Percentiles rank a stretch among this genome's conserved stretches.
phyloP scores from a whole-genome alignment of 1,140 invertebrate species.

The Drosophila takahashii region DNA sequence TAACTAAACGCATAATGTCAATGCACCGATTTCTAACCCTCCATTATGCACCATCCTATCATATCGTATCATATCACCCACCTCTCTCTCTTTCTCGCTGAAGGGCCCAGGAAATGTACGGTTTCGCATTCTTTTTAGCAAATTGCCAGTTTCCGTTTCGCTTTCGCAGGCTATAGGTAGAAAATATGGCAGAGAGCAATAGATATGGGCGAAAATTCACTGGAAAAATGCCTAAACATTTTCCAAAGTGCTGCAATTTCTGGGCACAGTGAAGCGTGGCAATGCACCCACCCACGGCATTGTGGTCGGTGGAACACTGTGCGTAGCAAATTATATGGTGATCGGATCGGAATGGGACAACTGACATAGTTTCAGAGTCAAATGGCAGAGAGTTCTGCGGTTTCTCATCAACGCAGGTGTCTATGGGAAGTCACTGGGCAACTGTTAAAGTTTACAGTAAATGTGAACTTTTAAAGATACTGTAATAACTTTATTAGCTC shows the following conservation, averaged over 20 bases:
- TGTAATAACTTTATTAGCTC: not conserved
- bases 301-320: slow-evolving; percentile 31
- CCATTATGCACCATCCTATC: not conserved
- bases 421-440: not conserved
- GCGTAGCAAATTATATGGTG: slow-evolving; percentile 50
- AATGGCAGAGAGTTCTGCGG: slow-evolving; percentile 22
- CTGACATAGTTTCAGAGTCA: slow-evolving; percentile 36
- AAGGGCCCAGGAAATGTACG: not conserved
- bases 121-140: slow-evolving; percentile 56
- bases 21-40: slow-evolving; percentile 51
- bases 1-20: slow-evolving; percentile 82
- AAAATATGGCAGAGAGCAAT: slow-evolving; percentile 28
- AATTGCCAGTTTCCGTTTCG: slow-evolving; percentile 80
- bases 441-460: not conserved
- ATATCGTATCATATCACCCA: slow-evolving; percentile 6
- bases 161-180: slow-evolving; percentile 23
- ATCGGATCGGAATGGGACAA: slow-evolving; percentile 13
- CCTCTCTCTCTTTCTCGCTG: not conserved
- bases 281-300: slow-evolving; percentile 24
- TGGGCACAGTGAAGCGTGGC: slow-evolving; percentile 72
- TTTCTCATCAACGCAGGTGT: slow-evolving; percentile 13
- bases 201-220: slow-evolving; percentile 54
- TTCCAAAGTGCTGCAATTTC: slow-evolving; percentile 73
- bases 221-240: slow-evolving; percentile 69
- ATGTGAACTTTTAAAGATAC: not conserved